Evolutionary conservation across 2,888 invertebrate genomes (phyloP).

Genomic region (Tenthredo amoena): DNA sequence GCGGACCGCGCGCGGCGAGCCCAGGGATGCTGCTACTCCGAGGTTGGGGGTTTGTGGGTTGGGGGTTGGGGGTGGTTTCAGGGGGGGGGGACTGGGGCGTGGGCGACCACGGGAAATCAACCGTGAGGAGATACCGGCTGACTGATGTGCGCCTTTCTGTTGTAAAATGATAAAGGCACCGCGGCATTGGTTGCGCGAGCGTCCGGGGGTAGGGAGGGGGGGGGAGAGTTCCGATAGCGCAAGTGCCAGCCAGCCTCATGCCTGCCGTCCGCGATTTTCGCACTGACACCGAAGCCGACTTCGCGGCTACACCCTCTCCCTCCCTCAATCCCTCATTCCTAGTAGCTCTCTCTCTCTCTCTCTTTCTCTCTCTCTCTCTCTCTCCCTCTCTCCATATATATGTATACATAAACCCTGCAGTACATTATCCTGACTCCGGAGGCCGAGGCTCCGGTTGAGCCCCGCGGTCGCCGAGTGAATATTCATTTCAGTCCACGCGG

Average conservation of each 20-base stretch:
- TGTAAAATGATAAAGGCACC: slow-evolving; percentile 78
- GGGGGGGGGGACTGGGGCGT: slow-evolving; percentile 63
- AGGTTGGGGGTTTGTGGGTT: slow-evolving; percentile 51
- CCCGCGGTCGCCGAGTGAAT: slow-evolving; percentile 60
- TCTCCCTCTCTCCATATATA: slow-evolving; percentile 45
- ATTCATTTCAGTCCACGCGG: slow-evolving; percentile 64
- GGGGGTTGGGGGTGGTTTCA: slow-evolving; percentile 52
- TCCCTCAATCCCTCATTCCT: slow-evolving; percentile 29
- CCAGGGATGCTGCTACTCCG: slow-evolving; percentile 25
- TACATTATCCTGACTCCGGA: slow-evolving; percentile 52
- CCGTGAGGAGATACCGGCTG: slow-evolving; percentile 78
- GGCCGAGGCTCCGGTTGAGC: slow-evolving; percentile 41
- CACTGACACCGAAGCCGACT: slow-evolving; percentile 60
- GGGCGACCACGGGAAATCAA: slow-evolving; percentile 79
- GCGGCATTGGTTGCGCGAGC: slow-evolving; percentile 76
- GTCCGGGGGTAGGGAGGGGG: neutral
- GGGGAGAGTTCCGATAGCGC: slow-evolving; percentile 73
- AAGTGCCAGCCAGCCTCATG: slow-evolving; percentile 60
- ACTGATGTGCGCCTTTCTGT: slow-evolving; percentile 79
- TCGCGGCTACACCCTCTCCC: slow-evolving; percentile 60
- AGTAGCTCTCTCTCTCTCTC: slow-evolving; percentile 47
- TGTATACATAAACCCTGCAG: slow-evolving; percentile 36
- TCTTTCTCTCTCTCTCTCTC: slow-evolving; percentile 49
- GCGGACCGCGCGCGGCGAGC: slow-evolving; percentile 54
- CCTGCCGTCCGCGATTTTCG: slow-evolving; percentile 62